Evolutionary conservation across 2,888 invertebrate species (phyloP).

Genomic region (Cecidostiba fungosa): DNA sequence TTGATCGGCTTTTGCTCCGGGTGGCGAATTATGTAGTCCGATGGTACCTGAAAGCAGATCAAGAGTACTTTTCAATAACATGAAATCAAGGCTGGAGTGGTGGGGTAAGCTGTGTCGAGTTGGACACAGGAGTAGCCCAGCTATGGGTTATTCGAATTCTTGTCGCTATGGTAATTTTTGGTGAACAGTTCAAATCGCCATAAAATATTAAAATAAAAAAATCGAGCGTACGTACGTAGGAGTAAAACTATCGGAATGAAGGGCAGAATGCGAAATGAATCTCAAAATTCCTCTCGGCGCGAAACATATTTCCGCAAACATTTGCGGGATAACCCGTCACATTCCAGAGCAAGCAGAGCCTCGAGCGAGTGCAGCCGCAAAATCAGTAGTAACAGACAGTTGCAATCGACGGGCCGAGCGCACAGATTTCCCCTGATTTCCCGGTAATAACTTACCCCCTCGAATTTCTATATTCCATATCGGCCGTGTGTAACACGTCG

Average conservation of each 20-base stretch:
- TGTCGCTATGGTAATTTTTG: too few relatives aligned
- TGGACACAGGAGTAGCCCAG: too few relatives aligned
- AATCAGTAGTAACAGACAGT: conserved; percentile 14
- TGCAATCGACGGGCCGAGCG: conserved; percentile 1
- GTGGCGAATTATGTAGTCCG: conserved; percentile 68
- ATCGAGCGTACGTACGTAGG: too few relatives aligned
- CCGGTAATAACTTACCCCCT: neutral
- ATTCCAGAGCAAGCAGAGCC: neutral
- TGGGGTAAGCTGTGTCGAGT: too few relatives aligned
- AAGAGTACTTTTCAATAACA: neutral
- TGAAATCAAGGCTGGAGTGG: neutral
- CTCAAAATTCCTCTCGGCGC: neutral
- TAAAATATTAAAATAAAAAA: too few relatives aligned
- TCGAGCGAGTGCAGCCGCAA: neutral
- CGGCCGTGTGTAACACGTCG: neutral
- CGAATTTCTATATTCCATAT: neutral
- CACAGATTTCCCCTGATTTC: neutral
- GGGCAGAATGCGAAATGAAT: neutral
- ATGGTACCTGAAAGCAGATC: conserved; percentile 69
- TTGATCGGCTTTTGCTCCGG: conserved; percentile 63
- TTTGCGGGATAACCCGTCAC: neutral
- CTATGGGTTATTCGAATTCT: too few relatives aligned
- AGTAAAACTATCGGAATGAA: neutral
- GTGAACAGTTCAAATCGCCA: too few relatives aligned
- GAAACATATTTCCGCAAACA: neutral